Conservation (phyloP, 2,888 invertebrate genomes). For the Itoplectis maculator region DNA sequence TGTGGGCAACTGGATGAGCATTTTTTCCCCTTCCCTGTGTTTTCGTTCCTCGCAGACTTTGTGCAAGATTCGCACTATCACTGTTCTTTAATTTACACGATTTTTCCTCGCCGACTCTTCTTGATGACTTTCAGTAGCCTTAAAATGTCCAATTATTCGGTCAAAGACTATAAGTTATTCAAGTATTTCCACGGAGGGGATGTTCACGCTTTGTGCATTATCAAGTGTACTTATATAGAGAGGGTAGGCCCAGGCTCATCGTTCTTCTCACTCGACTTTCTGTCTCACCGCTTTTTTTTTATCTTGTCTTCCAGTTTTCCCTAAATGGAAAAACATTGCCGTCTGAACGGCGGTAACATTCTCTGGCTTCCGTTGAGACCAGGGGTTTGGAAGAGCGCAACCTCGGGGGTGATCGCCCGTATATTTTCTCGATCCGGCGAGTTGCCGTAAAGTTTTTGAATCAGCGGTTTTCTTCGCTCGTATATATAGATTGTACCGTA, state of each 20-base stretch:
- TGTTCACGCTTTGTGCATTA: constrained; percentile 46
- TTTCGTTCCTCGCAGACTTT: constrained; percentile 15
- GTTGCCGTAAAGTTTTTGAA: constrained; percentile 74
- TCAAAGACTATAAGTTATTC: constrained; percentile 43
- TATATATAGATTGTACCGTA: constrained; percentile 28
- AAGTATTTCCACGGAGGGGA: constrained; percentile 14
- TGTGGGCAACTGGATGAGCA: background rate
- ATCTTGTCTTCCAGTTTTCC: constrained; percentile 60
- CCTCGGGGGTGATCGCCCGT: constrained; percentile 45
- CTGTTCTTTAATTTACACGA: constrained; percentile 52
- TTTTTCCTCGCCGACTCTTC: constrained; percentile 5
- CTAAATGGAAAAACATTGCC: constrained; percentile 75
- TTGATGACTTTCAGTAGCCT: constrained; percentile 50
- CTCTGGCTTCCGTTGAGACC: constrained; percentile 15
- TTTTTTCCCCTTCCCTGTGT: constrained; percentile 5
- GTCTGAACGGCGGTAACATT: constrained; percentile 66
- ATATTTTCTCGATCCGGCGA: constrained; percentile 42
- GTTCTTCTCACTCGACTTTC: background rate
- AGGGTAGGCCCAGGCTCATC: background rate
- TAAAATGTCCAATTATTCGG: constrained; percentile 52
- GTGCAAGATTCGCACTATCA: constrained; percentile 43
- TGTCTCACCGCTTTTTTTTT: constrained; percentile 50
- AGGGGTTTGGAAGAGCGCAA: background rate
- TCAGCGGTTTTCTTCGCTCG: constrained; percentile 68
- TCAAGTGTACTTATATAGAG: constrained; percentile 31